Base-by-base conservation (phyloP, 2,113 vertebrate genomes). In the Chaenocephalus aceratus region DNA sequence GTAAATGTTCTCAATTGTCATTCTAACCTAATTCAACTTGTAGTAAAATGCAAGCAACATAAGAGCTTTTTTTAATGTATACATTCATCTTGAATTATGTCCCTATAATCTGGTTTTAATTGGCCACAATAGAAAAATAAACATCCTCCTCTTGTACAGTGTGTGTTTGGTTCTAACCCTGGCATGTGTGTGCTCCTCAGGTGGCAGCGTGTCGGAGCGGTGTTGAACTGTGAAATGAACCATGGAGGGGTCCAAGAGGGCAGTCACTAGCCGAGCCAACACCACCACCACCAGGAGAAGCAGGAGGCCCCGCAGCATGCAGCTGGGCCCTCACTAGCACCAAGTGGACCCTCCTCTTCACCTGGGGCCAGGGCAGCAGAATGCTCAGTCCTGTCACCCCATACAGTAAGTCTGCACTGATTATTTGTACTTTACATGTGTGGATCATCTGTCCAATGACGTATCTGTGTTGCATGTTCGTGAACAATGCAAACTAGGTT, bases 371-470 rank as follows among this genome's bases (percentile, higher is more conserved):
- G 90, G 85, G 75, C 90, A 88, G 91, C 93, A 94, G 93, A 93
- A 94, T 94, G 93, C 93, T 93, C 92, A 94, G 93, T 93, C 90
- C 93, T 90, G 88, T 92, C 88, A 86, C 88, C 89, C 89, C 91
- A 78, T 93, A 94, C 92, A 94, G 93, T 94, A 85, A 88, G 93
- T 90, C n/a, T 23, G 11, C 49, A 53, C 65, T 36, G 3, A 26
- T 18, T 10, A 1, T 57, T 57, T 41, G 14, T 8, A 41, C 36
- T 16, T 34, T 10, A 44, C 11, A 15, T 14, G 10, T 67, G 70
- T 60, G 10, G 7, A 41, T 41, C 7, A 41, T 41, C 36, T 41
- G 13, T 58, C n/a, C 46, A 45, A 1, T 34, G 23, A 26, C 18
- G 48, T n/a, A 11, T 15, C 12, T 48, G 5, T 68, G 60, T 26